A percentile compares a stretch with the other conserved stretches of the same genome.
Conservation (phyloP, 2,888 invertebrate species). For the Agrochola circellaris region DNA sequence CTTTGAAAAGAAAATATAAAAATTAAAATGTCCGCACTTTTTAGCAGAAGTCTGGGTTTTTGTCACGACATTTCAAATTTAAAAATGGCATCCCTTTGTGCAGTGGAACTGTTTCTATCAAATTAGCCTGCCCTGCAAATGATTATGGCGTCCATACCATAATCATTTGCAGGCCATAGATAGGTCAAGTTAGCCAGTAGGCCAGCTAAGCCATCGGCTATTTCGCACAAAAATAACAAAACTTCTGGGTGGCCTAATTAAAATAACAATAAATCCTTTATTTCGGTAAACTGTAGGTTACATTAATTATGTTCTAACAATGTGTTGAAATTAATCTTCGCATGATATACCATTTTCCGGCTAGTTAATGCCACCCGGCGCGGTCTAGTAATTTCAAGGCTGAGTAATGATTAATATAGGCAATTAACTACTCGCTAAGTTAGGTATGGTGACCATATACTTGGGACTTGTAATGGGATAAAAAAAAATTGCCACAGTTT, state of each 20-base stretch:
- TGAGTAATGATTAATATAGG: conserved; percentile 48
- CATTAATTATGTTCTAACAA: conserved; percentile 47
- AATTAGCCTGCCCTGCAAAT: too few species aligned
- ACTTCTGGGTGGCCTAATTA: conserved; percentile 8
- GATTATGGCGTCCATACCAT: too few species aligned
- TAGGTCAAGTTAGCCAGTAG: too few species aligned
- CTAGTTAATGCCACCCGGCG: conserved; percentile 42
- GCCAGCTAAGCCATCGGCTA: background rate
- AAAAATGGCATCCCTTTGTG: too few species aligned
- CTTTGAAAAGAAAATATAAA: too few species aligned
- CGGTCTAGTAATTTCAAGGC: conserved; percentile 71
- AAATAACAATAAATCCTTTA: conserved; percentile 6
- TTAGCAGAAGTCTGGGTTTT: too few species aligned
- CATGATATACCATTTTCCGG: conserved; percentile 63
- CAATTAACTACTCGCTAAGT: conserved; percentile 54
- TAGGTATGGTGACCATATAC: conserved; percentile 41
- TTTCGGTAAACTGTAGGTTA: conserved; percentile 17
- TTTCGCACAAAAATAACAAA: background rate
- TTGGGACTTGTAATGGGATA: background rate
- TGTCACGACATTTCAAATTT: too few species aligned
- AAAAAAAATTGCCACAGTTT: background rate
- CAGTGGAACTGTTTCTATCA: too few species aligned
- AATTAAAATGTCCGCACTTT: too few species aligned
- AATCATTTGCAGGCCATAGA: too few species aligned
- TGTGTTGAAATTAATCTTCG: conserved; percentile 53